Conservation (phyloP, 2,888 invertebrate species). For the Apamea crenata region DNA sequence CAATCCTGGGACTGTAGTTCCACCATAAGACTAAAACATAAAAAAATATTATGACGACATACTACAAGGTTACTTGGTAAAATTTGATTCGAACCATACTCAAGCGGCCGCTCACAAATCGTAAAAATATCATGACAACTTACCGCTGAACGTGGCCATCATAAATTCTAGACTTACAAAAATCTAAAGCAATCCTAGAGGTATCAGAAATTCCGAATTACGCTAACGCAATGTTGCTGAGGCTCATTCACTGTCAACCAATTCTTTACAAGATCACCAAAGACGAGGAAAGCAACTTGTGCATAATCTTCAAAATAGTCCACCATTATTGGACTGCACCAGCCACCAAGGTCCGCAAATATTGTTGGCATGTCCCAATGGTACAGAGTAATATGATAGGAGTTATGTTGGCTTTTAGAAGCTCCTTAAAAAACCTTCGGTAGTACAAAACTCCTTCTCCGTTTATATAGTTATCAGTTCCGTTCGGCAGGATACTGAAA, state of each 20-base stretch:
- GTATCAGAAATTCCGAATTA: constrained; percentile 9
- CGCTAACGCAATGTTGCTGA: constrained; percentile 19
- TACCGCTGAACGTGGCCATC: background rate
- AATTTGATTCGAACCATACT: background rate
- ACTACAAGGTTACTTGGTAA: background rate
- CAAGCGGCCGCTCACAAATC: background rate
- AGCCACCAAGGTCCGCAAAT: constrained; percentile 34
- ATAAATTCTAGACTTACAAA: background rate
- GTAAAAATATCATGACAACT: background rate
- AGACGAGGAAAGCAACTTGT: constrained; percentile 12
- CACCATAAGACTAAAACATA: constrained; percentile 5
- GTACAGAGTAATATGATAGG: constrained; percentile 34
- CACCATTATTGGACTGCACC: constrained; percentile 14
- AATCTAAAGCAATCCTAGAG: background rate
- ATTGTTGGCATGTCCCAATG: constrained; percentile 48
- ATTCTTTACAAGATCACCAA: constrained; percentile 42
- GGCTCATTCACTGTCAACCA: constrained; percentile 48
- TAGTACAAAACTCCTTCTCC: constrained; percentile 25
- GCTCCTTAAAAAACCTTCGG: constrained; percentile 18
- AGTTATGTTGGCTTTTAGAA: constrained; percentile 35
- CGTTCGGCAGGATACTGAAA: constrained; percentile 37
- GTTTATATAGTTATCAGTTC: constrained; percentile 35
- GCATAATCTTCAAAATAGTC: constrained; percentile 45
- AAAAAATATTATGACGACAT: background rate
- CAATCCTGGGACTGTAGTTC: constrained; percentile 1